These are phyloP conservation scores for Kryptolebias marmoratus DNA, from an alignment of 2,113 vertebrate genomes.

Conservation along the genomic window DNA sequence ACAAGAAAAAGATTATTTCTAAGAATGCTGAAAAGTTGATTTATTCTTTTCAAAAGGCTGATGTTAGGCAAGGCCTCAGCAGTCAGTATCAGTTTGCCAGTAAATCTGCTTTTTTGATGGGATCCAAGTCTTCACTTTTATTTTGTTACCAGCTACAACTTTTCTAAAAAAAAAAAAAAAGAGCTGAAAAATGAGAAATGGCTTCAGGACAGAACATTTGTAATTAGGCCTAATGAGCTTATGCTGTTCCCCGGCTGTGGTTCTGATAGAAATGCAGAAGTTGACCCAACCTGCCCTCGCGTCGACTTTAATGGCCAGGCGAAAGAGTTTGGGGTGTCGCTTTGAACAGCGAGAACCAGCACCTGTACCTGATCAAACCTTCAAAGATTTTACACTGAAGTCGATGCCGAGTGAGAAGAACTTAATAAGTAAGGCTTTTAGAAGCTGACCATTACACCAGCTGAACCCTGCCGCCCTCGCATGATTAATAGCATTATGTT, in stretches of 20 bases:
- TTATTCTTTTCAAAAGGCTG: too few relatives aligned
- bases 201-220: slow-evolving; percentile 65
- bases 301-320: slow-evolving; percentile 68
- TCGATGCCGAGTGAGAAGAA: slow-evolving; percentile 70
- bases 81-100: too few relatives aligned
- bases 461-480: slow-evolving; percentile 71
- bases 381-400: slow-evolving; percentile 74
- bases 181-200: slow-evolving; percentile 50
- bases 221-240: slow-evolving; percentile 80
- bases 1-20: too few relatives aligned
- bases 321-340: slow-evolving; percentile 69
- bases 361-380: slow-evolving; percentile 80
- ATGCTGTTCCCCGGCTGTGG: slow-evolving; percentile 58
- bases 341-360: slow-evolving; percentile 73
- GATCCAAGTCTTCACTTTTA: slow-evolving; percentile 26
- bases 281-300: slow-evolving; percentile 53
- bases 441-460: slow-evolving; percentile 76
- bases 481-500: slow-evolving; percentile 77
- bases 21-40: too few relatives aligned
- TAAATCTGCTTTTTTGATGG: neutral
- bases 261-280: slow-evolving; percentile 74
- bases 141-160: slow-evolving; percentile 63
- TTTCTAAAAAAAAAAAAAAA: slow-evolving; percentile 36
- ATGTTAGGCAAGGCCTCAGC: too few relatives aligned
- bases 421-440: slow-evolving; percentile 78